Evolutionary conservation across 2,113 vertebrate genomes (phyloP).

Genomic region (Antigone vipio): DNA sequence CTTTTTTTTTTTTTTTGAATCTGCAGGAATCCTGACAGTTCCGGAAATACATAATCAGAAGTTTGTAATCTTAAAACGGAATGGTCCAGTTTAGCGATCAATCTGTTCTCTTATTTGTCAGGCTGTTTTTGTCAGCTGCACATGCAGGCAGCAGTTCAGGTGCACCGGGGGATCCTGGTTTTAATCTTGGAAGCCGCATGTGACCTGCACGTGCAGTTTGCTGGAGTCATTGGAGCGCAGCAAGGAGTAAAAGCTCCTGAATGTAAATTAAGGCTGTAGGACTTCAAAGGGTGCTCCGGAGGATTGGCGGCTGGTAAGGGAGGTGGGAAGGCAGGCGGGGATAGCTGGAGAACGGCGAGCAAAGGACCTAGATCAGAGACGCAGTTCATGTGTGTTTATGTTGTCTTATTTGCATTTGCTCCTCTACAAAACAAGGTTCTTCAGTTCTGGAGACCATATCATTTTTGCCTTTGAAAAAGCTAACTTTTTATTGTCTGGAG

Average conservation of each 20-base stretch:
- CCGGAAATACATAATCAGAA: rapidly evolving
- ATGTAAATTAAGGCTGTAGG: not conserved
- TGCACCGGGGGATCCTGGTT: not conserved
- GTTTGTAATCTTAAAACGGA: not conserved
- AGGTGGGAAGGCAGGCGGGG: not conserved
- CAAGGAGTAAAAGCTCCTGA: not conserved
- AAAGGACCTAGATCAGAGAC: rapidly evolving
- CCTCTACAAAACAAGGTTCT: not conserved
- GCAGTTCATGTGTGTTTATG: rapidly evolving
- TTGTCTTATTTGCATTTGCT: not conserved
- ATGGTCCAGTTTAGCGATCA: not conserved
- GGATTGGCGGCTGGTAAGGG: not conserved
- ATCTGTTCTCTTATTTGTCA: not conserved
- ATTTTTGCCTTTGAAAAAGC: not conserved
- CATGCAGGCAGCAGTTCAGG: not conserved
- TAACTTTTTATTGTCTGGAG: not conserved
- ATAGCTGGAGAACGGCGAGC: not conserved
- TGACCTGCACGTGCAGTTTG: not conserved
- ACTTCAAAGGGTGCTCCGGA: not conserved
- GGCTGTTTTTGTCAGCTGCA: rapidly evolving
- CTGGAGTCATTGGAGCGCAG: not conserved
- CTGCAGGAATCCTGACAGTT: not conserved
- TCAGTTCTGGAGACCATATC: not conserved
- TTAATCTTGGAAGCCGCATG: not conserved
- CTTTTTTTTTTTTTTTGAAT: not conserved